A percentile compares a stretch with the other conserved stretches of the same genome.
Conservation (phyloP, 2,888 invertebrate species). For the Zygogramma bicolorata region DNA sequence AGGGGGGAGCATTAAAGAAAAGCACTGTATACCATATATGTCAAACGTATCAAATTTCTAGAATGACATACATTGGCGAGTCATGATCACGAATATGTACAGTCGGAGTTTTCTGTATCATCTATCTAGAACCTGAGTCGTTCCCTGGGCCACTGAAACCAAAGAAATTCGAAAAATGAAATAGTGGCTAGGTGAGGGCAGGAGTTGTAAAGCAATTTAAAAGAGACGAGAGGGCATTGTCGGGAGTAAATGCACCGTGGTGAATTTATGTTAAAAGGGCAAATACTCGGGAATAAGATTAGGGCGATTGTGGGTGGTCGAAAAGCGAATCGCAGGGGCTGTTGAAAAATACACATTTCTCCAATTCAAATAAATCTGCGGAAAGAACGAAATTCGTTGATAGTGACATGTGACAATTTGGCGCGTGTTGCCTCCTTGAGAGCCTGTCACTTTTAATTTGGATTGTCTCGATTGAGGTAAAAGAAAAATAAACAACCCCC, state of each 20-base stretch:
- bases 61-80: too few relatives aligned
- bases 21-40: too few relatives aligned
- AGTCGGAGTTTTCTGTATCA: too few relatives aligned
- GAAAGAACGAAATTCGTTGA: slow-evolving; percentile 44
- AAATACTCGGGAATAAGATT: slow-evolving; percentile 46
- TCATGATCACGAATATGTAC: too few relatives aligned
- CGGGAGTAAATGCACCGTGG: slow-evolving; percentile 33
- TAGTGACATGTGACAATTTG: slow-evolving; percentile 61
- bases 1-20: too few relatives aligned
- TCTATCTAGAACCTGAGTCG: background rate
- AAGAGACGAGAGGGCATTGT: slow-evolving; percentile 23
- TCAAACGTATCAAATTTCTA: too few relatives aligned
- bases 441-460: slow-evolving; percentile 57
- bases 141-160: background rate
- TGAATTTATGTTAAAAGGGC: slow-evolving; percentile 47
- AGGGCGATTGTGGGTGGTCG: slow-evolving; percentile 41
- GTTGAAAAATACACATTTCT: slow-evolving; percentile 59
- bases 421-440: slow-evolving; percentile 48
- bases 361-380: slow-evolving; percentile 61
- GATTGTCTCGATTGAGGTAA: slow-evolving; percentile 47
- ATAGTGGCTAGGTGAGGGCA: slow-evolving; percentile 9
- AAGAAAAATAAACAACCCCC: slow-evolving; percentile 37
- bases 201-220: slow-evolving; percentile 7
- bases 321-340: slow-evolving; percentile 42
- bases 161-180: background rate